These are phyloP conservation scores for Myotis lucifugus DNA, from an alignment of 2,113 vertebrate genomes.

Conservation along the genomic window DNA sequence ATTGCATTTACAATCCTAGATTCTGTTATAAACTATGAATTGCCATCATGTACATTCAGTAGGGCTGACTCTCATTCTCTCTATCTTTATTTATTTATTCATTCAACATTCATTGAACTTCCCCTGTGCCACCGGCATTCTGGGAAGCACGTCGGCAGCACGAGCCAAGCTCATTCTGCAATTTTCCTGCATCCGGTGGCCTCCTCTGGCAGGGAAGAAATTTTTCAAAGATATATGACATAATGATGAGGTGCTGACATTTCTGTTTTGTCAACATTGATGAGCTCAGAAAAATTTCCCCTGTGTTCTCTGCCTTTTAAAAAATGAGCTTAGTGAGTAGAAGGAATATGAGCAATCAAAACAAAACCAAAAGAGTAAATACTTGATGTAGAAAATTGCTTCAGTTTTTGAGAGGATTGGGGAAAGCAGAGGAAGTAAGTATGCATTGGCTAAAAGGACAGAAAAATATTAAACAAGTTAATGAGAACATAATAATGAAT, in stretches of 20 bases:
- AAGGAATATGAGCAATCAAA: neutral
- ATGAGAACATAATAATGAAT: neutral
- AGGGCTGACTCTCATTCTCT: neutral
- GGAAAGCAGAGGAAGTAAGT: neutral
- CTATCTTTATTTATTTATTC: constrained; percentile 28
- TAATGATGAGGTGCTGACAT: neutral
- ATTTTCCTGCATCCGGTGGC: neutral
- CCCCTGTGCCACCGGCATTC: neutral
- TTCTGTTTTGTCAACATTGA: constrained; percentile 15
- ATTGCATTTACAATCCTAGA: constrained; percentile 25
- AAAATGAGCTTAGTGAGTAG: constrained; percentile 39
- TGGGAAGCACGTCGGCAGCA: neutral
- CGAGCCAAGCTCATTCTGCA: neutral
- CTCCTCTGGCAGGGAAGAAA: neutral
- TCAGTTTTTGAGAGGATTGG: neutral
- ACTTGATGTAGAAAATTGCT: neutral
- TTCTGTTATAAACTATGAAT: constrained; percentile 55
- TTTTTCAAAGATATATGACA: fast-evolving
- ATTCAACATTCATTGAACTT: constrained; percentile 21
- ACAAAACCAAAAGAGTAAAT: neutral
- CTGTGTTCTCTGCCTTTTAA: constrained; percentile 12
- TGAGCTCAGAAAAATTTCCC: neutral
- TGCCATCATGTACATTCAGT: neutral
- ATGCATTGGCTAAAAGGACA: neutral
- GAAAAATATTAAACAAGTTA: neutral